Evolutionary conservation across 2,888 invertebrate species (phyloP).

Genomic region (Platycnemis pennipes): DNA sequence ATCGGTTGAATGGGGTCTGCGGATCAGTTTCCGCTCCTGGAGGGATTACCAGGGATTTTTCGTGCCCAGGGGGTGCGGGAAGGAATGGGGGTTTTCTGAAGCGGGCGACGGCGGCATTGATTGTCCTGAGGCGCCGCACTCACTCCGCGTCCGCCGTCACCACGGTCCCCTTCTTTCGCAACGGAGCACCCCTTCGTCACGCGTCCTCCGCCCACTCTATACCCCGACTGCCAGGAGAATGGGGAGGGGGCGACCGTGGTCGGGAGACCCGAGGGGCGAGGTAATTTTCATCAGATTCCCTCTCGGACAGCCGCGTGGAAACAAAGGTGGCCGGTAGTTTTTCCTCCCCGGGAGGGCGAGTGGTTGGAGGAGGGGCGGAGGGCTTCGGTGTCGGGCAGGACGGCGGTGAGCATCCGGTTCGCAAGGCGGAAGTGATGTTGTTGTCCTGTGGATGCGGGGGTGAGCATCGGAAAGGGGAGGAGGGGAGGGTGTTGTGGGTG

Average conservation of each 20-base stretch:
- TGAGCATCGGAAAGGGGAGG: too few species aligned
- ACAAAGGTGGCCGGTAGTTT: neutral
- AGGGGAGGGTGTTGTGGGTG: neutral
- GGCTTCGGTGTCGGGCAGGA: neutral
- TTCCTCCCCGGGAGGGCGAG: neutral
- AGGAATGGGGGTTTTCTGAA: neutral
- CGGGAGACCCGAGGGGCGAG: neutral
- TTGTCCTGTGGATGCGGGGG: neutral
- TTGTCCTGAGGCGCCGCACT: neutral
- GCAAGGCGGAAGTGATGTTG: slow-evolving; percentile 9
- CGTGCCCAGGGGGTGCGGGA: neutral
- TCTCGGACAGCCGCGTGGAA: slow-evolving; percentile 18
- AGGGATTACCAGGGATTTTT: neutral
- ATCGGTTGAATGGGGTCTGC: neutral
- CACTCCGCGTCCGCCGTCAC: neutral
- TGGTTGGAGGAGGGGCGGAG: neutral
- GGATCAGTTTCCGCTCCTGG: neutral
- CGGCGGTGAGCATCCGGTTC: slow-evolving; percentile 1
- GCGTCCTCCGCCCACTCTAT: neutral
- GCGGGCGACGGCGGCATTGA: neutral
- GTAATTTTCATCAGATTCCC: slow-evolving; percentile 9
- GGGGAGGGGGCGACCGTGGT: neutral
- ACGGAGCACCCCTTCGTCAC: neutral
- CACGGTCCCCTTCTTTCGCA: neutral
- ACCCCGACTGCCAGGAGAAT: neutral